Percentiles rank a stretch among this genome's conserved stretches.
Conservation (phyloP, 1,140 invertebrate species). For the Chlorops oryzae region DNA sequence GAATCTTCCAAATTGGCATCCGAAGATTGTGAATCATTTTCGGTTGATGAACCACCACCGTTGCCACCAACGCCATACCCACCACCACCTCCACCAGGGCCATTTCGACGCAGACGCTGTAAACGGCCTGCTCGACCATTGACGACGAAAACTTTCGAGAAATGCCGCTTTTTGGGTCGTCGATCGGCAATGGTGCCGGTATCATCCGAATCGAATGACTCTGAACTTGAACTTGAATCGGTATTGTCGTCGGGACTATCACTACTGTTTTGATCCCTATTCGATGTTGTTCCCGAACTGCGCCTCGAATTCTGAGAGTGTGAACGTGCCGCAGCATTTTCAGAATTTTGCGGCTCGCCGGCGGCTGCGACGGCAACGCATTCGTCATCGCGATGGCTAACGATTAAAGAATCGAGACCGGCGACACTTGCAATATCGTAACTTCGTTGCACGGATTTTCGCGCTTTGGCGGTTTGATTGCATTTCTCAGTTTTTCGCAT, state of each 20-base stretch:
- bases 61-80: conserved; percentile 11
- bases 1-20: conserved; percentile 53
- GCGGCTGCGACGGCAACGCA: not conserved
- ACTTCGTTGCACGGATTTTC: conserved; percentile 43
- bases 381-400: not conserved
- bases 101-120: not conserved
- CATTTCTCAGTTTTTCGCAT: not conserved
- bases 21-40: conserved; percentile 50
- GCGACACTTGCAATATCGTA: conserved; percentile 50
- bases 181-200: conserved; percentile 43
- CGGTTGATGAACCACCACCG: conserved; percentile 59
- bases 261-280: conserved; percentile 17
- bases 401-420: conserved; percentile 40
- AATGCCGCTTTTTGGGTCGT: conserved; percentile 56
- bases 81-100: too few relatives aligned
- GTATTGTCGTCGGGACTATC: conserved; percentile 9
- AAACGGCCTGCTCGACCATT: conserved; percentile 48
- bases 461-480: conserved; percentile 28
- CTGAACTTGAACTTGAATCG: conserved; percentile 26
- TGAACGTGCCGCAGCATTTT: conserved; percentile 29
- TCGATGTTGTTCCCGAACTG: conserved; percentile 21
- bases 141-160: conserved; percentile 68
- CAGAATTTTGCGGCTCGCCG: conserved; percentile 25
- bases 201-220: conserved; percentile 40
- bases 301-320: conserved; percentile 18